Conservation (phyloP, 2,113 vertebrate genomes). For the Chloebia gouldiae region DNA sequence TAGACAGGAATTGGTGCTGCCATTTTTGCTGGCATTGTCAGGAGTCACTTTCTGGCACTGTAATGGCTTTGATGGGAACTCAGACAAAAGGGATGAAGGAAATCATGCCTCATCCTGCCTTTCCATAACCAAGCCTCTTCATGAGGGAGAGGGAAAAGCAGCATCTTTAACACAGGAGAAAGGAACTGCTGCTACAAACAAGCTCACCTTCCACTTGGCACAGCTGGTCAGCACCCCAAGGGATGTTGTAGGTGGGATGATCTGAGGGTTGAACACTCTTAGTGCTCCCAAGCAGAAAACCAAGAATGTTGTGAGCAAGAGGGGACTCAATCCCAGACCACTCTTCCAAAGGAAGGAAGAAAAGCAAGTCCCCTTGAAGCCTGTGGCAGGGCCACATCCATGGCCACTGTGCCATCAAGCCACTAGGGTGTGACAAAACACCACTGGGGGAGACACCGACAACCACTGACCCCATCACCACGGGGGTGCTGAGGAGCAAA, state of each 20-base stretch:
- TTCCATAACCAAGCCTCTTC: background rate
- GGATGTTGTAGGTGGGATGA: background rate
- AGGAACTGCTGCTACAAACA: background rate
- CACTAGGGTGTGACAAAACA: conserved; percentile 5
- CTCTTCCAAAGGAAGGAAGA: background rate
- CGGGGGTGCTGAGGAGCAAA: background rate
- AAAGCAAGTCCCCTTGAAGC: background rate
- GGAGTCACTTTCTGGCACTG: background rate
- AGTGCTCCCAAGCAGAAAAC: background rate
- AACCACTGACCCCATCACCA: background rate
- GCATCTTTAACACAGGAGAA: background rate
- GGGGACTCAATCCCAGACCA: background rate
- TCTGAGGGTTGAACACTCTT: background rate
- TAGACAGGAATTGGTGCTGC: background rate
- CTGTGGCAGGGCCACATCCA: background rate
- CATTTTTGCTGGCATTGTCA: background rate
- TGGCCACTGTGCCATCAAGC: background rate
- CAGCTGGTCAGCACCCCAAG: background rate
- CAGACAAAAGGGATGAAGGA: background rate
- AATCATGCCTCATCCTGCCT: background rate
- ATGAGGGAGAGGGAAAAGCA: accelerated
- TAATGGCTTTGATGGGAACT: background rate
- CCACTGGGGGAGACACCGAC: background rate
- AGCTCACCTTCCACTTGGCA: background rate
- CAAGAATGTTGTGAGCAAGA: background rate